A percentile compares a stretch with the other conserved stretches of the same genome.
phyloP scores from a whole-genome alignment of 2,888 invertebrate species.

The Malachius bipustulatus region DNA sequence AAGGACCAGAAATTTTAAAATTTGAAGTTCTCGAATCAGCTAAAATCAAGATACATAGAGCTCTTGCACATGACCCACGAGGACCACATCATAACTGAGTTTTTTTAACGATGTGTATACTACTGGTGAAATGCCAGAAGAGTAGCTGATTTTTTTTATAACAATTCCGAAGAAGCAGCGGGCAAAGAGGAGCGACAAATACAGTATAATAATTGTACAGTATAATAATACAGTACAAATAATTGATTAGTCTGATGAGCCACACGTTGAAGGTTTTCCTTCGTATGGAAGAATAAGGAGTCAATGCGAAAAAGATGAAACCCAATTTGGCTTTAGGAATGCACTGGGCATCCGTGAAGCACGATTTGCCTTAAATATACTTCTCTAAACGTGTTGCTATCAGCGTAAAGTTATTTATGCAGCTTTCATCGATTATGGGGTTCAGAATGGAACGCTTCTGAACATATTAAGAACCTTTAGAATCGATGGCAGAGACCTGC shows the following conservation, averaged over 20 bases:
- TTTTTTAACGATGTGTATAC: slow-evolving; percentile 8
- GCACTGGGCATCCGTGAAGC: neutral
- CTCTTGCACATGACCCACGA: slow-evolving; percentile 1
- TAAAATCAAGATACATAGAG: slow-evolving; percentile 1
- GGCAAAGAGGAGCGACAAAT: slow-evolving; percentile 1
- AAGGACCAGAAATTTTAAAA: slow-evolving; percentile 5
- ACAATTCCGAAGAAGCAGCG: slow-evolving; percentile 1
- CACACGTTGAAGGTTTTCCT: slow-evolving; percentile 9
- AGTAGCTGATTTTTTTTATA: slow-evolving; percentile 9
- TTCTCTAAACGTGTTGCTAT: slow-evolving; percentile 1
- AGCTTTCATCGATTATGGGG: slow-evolving; percentile 6
- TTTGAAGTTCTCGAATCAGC: slow-evolving; percentile 4
- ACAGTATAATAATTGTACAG: too few relatives aligned
- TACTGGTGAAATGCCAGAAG: slow-evolving; percentile 4
- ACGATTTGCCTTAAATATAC: neutral
- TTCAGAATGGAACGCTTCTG: slow-evolving; percentile 5
- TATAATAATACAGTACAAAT: too few relatives aligned
- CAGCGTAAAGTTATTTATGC: neutral
- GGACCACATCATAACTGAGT: neutral
- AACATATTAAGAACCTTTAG: too few relatives aligned
- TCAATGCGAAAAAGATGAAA: slow-evolving; percentile 10
- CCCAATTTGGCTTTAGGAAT: slow-evolving; percentile 9
- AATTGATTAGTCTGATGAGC: slow-evolving; percentile 8
- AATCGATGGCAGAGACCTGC: neutral
- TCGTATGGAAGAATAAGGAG: slow-evolving; percentile 7